These are phyloP conservation scores for Ambastaia sidthimunki DNA, from an alignment of 2,797 vertebrate genomes.

Conservation along the genomic window DNA sequence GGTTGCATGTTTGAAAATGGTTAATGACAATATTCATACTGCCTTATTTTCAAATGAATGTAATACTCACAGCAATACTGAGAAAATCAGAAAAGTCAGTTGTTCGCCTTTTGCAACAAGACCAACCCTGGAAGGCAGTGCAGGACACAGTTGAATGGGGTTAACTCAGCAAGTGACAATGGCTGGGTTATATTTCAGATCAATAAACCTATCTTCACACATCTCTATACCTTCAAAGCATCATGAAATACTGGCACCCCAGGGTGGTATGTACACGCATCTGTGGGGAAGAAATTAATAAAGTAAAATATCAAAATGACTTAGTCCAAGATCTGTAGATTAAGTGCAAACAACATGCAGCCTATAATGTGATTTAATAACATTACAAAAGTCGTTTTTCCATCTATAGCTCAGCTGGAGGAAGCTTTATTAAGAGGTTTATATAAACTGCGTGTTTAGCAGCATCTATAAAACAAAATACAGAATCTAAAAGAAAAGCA, in stretches of 20 bases:
- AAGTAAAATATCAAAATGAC: constrained; percentile 24
- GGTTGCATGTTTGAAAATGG: not conserved
- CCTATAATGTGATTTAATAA: not conserved
- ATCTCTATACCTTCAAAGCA: constrained; percentile 87
- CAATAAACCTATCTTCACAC: not conserved
- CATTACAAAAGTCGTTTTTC: not conserved
- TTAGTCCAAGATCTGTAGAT: constrained; percentile 19
- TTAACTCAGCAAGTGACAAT: not conserved
- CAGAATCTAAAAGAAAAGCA: not conserved
- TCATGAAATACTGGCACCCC: constrained; percentile 98
- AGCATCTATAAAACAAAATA: not conserved
- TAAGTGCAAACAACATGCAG: not conserved
- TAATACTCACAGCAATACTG: constrained; percentile 87
- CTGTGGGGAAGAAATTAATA: constrained; percentile 67
- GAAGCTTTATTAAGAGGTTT: not conserved
- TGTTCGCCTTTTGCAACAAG: constrained; percentile 96
- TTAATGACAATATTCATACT: not conserved
- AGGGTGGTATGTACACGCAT: constrained; percentile 90
- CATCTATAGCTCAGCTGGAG: not conserved
- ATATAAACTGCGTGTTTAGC: not conserved
- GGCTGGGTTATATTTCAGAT: not conserved
- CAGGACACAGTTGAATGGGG: not conserved
- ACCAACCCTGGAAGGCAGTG: constrained; percentile 87
- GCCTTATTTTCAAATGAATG: not conserved
- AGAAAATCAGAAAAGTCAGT: constrained; percentile 99